These are phyloP conservation scores for Branchinecta lindahli DNA, from an alignment of 1,140 invertebrate genomes.

Conservation along the genomic window DNA sequence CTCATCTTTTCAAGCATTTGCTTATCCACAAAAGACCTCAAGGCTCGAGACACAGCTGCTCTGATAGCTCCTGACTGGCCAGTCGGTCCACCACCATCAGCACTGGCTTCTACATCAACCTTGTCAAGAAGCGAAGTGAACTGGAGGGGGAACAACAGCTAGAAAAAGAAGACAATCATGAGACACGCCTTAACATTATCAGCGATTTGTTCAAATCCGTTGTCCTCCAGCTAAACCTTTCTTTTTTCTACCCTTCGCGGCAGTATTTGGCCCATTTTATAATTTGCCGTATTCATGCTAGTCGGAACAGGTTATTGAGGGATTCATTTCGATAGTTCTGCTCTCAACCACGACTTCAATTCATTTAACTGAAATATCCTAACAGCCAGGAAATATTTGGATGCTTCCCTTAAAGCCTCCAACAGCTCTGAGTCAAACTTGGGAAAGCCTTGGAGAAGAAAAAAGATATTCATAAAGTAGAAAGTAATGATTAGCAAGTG, in stretches of 20 bases:
- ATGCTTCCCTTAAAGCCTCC: too few species aligned
- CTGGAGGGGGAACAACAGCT: conserved; percentile 71
- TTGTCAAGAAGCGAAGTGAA: conserved; percentile 54
- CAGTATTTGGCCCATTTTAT: too few species aligned
- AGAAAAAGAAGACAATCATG: conserved; percentile 29
- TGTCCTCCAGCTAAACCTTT: too few species aligned
- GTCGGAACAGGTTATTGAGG: too few species aligned
- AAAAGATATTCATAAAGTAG: conserved; percentile 14
- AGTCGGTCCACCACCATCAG: conserved; percentile 42
- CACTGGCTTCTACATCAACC: conserved; percentile 67
- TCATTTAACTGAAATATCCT: too few species aligned
- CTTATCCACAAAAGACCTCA: conserved; percentile 61
- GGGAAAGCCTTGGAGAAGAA: neutral
- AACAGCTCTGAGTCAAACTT: too few species aligned
- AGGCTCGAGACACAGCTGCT: conserved; percentile 57
- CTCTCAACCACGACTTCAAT: too few species aligned
- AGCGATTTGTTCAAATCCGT: conserved; percentile 11
- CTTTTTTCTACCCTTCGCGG: too few species aligned
- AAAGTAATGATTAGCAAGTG: conserved; percentile 17
- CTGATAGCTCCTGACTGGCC: conserved; percentile 70
- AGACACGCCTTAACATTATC: conserved; percentile 10
- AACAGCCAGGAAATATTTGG: too few species aligned
- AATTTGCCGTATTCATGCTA: too few species aligned
- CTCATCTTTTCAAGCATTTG: conserved; percentile 67
- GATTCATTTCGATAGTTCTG: too few species aligned